Percentiles rank a stretch among this genome's conserved stretches.
Evolutionary conservation across 2,888 invertebrate genomes (phyloP).

Genomic region (Dasysyrphus albostriatus): DNA sequence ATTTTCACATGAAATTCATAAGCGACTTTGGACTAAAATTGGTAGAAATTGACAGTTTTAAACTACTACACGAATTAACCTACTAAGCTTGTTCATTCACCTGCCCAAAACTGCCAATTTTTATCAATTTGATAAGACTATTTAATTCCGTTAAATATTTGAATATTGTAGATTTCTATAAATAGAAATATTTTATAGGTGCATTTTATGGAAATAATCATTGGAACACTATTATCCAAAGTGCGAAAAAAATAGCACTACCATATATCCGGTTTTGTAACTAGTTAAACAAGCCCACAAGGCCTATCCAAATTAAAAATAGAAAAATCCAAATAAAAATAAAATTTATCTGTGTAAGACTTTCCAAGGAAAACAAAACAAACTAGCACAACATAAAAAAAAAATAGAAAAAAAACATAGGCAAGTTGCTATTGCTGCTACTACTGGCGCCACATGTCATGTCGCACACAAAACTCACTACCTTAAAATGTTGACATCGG

Average conservation of each 20-base stretch:
- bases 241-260: conserved; percentile 38
- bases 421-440: background rate
- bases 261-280: conserved; percentile 60
- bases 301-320: conserved; percentile 50
- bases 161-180: background rate
- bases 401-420: background rate
- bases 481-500: conserved; percentile 65
- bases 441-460: conserved; percentile 71
- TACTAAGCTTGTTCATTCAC: too few species aligned
- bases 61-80: too few species aligned
- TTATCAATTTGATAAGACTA: too few species aligned
- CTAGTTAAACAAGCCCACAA: conserved; percentile 47
- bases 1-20: too few species aligned
- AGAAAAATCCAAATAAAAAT: conserved; percentile 26
- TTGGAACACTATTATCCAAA: conserved; percentile 14
- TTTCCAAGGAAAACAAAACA: conserved; percentile 50
- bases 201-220: background rate
- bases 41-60: too few species aligned
- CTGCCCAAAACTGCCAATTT: too few species aligned
- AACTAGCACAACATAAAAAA: conserved; percentile 30
- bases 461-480: conserved; percentile 56
- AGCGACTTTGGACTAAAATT: too few species aligned
- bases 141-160: too few species aligned
- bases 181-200: background rate
- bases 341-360: conserved; percentile 6